Conservation (phyloP, 1,140 invertebrate species). For the Chionoecetes opilio region DNA sequence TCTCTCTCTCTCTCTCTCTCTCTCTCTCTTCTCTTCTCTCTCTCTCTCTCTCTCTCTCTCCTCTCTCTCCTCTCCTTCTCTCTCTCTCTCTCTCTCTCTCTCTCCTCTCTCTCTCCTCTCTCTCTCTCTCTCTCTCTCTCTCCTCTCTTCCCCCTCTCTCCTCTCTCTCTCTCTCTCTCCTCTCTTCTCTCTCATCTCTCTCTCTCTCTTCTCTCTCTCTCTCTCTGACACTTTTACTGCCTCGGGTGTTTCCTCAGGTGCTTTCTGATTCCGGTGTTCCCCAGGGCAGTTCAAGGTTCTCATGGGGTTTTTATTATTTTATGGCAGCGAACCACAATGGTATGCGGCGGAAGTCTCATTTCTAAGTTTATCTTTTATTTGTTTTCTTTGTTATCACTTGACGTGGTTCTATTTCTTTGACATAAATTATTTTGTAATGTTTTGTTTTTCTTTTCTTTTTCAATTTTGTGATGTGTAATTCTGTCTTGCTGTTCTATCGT, state of each 20-base stretch:
- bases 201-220: slow-evolving; percentile 33
- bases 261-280: slow-evolving; percentile 15
- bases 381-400: background rate
- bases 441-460: background rate
- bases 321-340: slow-evolving; percentile 5
- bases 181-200: background rate
- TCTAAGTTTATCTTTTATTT: background rate
- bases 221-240: background rate
- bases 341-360: background rate
- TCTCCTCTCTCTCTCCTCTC: background rate
- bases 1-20: background rate
- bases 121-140: background rate
- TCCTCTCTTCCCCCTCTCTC: background rate
- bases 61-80: background rate
- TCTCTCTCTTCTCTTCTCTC: background rate
- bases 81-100: slow-evolving; percentile 53
- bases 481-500: background rate
- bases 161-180: background rate
- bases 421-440: too few species aligned
- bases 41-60: background rate
- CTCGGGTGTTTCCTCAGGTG: background rate
- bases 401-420: background rate
- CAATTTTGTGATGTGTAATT: background rate
- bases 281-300: background rate
- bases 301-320: slow-evolving; percentile 21